A percentile compares a stretch with the other conserved stretches of the same genome.
phyloP scores from a whole-genome alignment of 2,888 invertebrate genomes.

The Idaea straminata region DNA sequence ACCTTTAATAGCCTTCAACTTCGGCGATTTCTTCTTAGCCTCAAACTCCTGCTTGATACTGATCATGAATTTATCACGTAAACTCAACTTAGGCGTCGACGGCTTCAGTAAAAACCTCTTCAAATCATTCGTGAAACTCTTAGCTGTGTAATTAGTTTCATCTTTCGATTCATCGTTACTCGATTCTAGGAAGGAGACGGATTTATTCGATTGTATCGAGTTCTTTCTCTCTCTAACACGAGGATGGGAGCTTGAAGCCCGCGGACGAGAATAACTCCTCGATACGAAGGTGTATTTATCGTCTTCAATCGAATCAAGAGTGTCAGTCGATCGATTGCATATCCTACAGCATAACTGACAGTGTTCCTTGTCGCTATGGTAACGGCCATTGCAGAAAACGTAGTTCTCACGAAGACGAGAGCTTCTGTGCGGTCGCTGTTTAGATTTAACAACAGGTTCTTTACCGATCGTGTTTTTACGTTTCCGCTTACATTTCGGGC shows the following conservation, averaged over 20 bases:
- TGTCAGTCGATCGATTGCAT: conserved; percentile 65
- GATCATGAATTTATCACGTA: conserved; percentile 71
- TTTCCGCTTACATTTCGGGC: conserved; percentile 62
- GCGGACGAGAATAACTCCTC: conserved; percentile 54
- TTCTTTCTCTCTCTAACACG: conserved; percentile 54
- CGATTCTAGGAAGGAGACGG: conserved; percentile 73
- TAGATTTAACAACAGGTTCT: conserved; percentile 27
- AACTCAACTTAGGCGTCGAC: conserved; percentile 64
- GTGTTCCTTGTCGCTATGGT: conserved; percentile 64
- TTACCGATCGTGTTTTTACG: conserved; percentile 34
- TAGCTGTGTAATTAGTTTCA: conserved; percentile 74
- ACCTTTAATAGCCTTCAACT: conserved; percentile 73
- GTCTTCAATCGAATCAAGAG: conserved; percentile 64
- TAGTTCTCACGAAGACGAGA: conserved; percentile 45
- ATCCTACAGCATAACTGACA: conserved; percentile 64
- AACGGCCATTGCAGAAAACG: conserved; percentile 63
- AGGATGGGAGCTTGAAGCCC: conserved; percentile 39
- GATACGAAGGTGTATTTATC: conserved; percentile 64
- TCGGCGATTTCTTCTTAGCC: conserved; percentile 69
- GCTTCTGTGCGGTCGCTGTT: conserved; percentile 34
- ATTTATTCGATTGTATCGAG: conserved; percentile 73
- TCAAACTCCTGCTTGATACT: conserved; percentile 74
- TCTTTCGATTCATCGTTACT: conserved; percentile 68
- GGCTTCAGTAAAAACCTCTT: conserved; percentile 73
- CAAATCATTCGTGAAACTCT: conserved; percentile 75